A percentile compares a stretch with the other conserved stretches of the same genome.
Conservation (phyloP, 2,113 vertebrate species). For the Plecotus auritus region DNA sequence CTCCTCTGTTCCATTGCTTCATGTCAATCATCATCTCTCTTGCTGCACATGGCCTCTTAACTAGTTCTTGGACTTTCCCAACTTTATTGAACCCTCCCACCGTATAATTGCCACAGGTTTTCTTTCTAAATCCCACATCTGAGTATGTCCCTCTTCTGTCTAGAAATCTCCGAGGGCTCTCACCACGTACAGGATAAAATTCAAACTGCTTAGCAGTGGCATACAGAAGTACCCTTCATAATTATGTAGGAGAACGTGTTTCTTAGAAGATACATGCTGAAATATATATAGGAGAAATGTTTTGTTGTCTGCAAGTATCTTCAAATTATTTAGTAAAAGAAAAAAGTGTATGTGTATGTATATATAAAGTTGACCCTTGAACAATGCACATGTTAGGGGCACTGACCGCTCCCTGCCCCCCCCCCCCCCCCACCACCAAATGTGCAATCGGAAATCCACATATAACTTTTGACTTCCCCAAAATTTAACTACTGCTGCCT, state of each 20-base stretch:
- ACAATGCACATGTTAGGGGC: neutral
- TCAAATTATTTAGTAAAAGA: slow-evolving; percentile 30
- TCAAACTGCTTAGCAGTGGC: neutral
- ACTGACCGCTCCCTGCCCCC: neutral
- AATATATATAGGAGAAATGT: slow-evolving; percentile 10
- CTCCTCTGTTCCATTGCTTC: neutral
- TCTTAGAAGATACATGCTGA: neutral
- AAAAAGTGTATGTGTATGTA: neutral
- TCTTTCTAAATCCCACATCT: neutral
- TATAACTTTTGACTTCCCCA: neutral
- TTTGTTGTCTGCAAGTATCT: neutral
- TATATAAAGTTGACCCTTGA: neutral
- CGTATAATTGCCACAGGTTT: neutral
- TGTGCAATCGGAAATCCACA: neutral
- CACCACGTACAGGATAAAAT: neutral
- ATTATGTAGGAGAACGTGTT: neutral
- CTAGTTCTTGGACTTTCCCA: neutral
- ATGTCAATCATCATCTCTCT: neutral
- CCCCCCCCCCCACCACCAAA: too few species aligned
- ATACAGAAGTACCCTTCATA: neutral
- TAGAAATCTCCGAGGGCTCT: neutral
- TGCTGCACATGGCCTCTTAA: neutral
- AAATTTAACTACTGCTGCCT: neutral
- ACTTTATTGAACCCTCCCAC: neutral
- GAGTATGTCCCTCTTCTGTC: neutral